Evolutionary conservation across 1,140 invertebrate genomes (phyloP).

Genomic region (Halictus rubicundus): DNA sequence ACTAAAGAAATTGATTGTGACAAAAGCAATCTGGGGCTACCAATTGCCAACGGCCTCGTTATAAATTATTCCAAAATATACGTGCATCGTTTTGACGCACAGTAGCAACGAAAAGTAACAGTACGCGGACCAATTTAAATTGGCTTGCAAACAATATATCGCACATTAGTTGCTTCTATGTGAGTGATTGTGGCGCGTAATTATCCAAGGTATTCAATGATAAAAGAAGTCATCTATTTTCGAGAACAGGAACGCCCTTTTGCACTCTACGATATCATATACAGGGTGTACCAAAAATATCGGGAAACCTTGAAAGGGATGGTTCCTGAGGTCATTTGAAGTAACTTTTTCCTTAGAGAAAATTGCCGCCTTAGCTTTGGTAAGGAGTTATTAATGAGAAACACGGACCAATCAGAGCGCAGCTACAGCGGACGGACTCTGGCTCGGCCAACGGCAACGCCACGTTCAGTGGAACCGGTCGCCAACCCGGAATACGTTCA

Average conservation of each 20-base stretch:
- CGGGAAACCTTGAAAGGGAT: no score
- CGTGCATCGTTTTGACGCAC: neutral
- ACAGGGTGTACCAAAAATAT: no score
- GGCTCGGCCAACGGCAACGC: no score
- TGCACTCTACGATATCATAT: neutral
- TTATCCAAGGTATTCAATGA: neutral
- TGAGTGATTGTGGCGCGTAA: neutral
- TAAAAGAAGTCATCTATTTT: slow-evolving; percentile 2
- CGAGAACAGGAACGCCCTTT: neutral
- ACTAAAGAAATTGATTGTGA: neutral
- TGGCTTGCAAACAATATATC: slow-evolving; percentile 3
- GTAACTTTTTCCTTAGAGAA: no score
- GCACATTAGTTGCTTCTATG: neutral
- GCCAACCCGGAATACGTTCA: no score
- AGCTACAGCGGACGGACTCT: no score
- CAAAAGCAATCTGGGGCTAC: neutral
- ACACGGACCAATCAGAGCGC: no score
- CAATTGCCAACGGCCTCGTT: slow-evolving; percentile 4
- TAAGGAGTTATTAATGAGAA: no score
- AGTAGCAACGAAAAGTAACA: neutral
- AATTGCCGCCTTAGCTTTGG: no score
- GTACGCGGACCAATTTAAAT: slow-evolving; percentile 35
- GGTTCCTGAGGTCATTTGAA: no score
- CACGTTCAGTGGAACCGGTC: no score
- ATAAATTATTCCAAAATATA: slow-evolving; percentile 12